phyloP scores from a whole-genome alignment of 2,888 invertebrate genomes.

The Thyatira batis region DNA sequence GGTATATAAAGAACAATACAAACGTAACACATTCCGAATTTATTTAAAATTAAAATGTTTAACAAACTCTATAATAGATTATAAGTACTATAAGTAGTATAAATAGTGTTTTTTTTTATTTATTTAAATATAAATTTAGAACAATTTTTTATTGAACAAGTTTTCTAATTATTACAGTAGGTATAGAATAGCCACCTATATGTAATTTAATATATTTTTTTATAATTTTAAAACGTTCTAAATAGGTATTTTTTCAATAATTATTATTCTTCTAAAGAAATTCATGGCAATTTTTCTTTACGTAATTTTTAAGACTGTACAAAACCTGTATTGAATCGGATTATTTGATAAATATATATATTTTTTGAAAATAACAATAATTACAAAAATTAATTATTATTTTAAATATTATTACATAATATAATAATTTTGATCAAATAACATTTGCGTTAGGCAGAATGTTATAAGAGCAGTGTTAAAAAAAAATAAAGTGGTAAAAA shows the following conservation, averaged over 20 bases:
- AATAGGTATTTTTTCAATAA: conserved; percentile 46
- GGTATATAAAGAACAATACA: conserved; percentile 67
- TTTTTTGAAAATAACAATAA: conserved; percentile 14
- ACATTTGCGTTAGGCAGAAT: conserved; percentile 31
- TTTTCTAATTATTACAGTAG: conserved; percentile 48
- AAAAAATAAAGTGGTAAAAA: not conserved
- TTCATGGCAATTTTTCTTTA: conserved; percentile 44
- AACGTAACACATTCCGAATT: conserved; percentile 64
- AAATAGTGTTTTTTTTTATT: conserved; percentile 54
- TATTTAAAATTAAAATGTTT: conserved; percentile 64
- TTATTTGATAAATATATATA: conserved; percentile 23
- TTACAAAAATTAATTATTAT: conserved; percentile 11
- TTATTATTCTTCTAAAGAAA: conserved; percentile 27
- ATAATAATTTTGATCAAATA: conserved; percentile 23
- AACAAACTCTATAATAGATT: conserved; percentile 74
- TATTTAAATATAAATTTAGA: conserved; percentile 50
- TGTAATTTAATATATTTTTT: conserved; percentile 47
- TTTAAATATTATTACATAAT: conserved; percentile 6
- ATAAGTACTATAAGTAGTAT: conserved; percentile 57
- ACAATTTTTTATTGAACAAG: conserved; percentile 77
- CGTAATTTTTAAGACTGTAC: conserved; percentile 41
- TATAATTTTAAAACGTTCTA: conserved; percentile 54
- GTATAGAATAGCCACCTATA: conserved; percentile 61
- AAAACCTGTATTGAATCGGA: conserved; percentile 36
- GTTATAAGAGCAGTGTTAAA: conserved; percentile 35